Evolutionary conservation across 2,888 invertebrate species (phyloP).

Genomic region (Hypercompe scribonia): DNA sequence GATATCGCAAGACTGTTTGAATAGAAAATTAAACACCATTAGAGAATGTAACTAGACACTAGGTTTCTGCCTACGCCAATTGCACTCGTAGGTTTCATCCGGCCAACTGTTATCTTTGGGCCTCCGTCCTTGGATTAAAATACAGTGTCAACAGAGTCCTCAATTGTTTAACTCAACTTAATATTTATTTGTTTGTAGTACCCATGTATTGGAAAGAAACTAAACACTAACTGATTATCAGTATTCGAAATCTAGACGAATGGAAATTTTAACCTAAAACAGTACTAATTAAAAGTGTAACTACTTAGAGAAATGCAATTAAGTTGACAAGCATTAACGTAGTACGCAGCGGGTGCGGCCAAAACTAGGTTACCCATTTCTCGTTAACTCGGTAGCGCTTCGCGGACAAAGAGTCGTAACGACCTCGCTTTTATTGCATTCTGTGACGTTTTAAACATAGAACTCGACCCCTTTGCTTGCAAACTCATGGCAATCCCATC

Average conservation of each 20-base stretch:
- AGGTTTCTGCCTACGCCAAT: slow-evolving; percentile 32
- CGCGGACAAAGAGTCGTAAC: slow-evolving; percentile 67
- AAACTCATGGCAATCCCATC: slow-evolving; percentile 57
- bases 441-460: slow-evolving; percentile 68
- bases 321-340: slow-evolving; percentile 66
- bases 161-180: not conserved
- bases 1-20: slow-evolving; percentile 1
- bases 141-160: slow-evolving; percentile 2
- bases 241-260: slow-evolving; percentile 4
- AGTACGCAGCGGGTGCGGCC: slow-evolving; percentile 75
- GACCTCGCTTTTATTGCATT: slow-evolving; percentile 59
- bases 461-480: slow-evolving; percentile 66
- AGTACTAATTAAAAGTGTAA: slow-evolving; percentile 46
- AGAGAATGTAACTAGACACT: slow-evolving; percentile 27
- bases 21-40: slow-evolving; percentile 21
- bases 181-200: not conserved
- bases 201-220: not conserved
- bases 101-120: slow-evolving; percentile 36
- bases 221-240: not conserved
- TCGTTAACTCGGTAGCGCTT: slow-evolving; percentile 56
- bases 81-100: slow-evolving; percentile 38
- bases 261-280: slow-evolving; percentile 25
- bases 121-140: slow-evolving; percentile 32
- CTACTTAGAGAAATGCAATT: slow-evolving; percentile 70
- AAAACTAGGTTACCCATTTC: slow-evolving; percentile 84